phyloP scores from a whole-genome alignment of 1,140 invertebrate genomes.

The Ceratitis capitata region DNA sequence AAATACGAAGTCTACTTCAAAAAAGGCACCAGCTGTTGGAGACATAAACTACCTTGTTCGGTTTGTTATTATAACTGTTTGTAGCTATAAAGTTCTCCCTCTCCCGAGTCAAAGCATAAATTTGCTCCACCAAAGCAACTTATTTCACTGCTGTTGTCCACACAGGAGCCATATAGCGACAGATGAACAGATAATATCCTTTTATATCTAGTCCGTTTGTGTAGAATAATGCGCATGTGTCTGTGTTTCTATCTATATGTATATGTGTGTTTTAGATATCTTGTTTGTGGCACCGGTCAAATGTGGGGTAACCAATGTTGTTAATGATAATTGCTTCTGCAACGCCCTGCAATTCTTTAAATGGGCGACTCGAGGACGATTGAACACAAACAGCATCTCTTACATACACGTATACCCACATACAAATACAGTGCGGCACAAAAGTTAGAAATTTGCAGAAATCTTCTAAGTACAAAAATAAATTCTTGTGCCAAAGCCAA shows the following conservation, averaged over 20 bases:
- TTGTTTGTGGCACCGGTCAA: background rate
- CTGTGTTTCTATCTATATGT: background rate
- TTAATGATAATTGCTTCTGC: constrained; percentile 42
- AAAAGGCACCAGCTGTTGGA: background rate
- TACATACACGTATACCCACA: background rate
- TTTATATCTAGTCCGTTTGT: background rate
- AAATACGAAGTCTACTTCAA: background rate
- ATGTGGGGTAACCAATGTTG: constrained; percentile 33
- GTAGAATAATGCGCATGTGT: background rate
- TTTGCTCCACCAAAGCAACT: background rate
- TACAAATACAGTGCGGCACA: background rate
- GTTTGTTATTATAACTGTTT: background rate
- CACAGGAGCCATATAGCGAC: background rate
- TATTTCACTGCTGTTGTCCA: background rate
- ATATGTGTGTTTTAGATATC: background rate
- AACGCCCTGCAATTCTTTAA: constrained; percentile 35
- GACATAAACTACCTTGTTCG: constrained; percentile 1
- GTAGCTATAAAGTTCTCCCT: background rate
- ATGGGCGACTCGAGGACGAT: constrained; percentile 25
- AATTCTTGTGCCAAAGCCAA: too few relatives aligned
- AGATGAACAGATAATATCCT: background rate
- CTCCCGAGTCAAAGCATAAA: background rate
- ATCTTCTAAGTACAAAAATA: too few relatives aligned
- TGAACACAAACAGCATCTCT: background rate
- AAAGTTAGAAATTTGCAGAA: too few relatives aligned